Evolutionary conservation across 2,797 vertebrate species (phyloP).

Genomic region (Esox lucius): DNA sequence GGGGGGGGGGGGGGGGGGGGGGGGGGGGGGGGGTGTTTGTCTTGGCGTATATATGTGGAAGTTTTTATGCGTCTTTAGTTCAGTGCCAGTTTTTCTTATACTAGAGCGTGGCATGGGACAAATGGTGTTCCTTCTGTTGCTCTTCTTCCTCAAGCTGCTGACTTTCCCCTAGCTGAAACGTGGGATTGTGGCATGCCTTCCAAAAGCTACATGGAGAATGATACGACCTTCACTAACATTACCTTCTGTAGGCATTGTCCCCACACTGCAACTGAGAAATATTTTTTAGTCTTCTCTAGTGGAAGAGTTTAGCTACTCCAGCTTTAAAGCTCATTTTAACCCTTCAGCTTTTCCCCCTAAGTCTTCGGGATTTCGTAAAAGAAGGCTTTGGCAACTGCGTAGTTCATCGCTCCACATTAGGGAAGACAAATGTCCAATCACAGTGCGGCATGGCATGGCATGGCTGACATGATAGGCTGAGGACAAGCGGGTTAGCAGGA

Average conservation of each 20-base stretch:
- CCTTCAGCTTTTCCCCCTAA: slow-evolving; percentile 38
- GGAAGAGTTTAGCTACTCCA: background rate
- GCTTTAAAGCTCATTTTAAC: slow-evolving; percentile 34
- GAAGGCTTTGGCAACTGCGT: slow-evolving; percentile 23
- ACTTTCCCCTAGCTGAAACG: background rate
- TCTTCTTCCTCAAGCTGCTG: background rate
- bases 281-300: background rate
- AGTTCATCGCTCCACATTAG: slow-evolving; percentile 21
- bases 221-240: background rate
- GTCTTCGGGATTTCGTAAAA: slow-evolving; percentile 16
- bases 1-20: background rate
- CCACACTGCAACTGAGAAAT: background rate
- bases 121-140: background rate
- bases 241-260: background rate
- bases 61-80: background rate
- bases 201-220: background rate
- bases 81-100: background rate
- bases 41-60: background rate
- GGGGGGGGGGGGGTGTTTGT: background rate
- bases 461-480: slow-evolving; percentile 9
- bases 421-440: slow-evolving; percentile 10
- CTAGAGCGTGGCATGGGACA: background rate
- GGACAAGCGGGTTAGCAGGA: slow-evolving; percentile 1
- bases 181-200: background rate
- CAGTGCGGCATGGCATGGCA: slow-evolving; percentile 5